Evolutionary conservation across 2,888 invertebrate species (phyloP).

Genomic region (Uloborus plumipes): DNA sequence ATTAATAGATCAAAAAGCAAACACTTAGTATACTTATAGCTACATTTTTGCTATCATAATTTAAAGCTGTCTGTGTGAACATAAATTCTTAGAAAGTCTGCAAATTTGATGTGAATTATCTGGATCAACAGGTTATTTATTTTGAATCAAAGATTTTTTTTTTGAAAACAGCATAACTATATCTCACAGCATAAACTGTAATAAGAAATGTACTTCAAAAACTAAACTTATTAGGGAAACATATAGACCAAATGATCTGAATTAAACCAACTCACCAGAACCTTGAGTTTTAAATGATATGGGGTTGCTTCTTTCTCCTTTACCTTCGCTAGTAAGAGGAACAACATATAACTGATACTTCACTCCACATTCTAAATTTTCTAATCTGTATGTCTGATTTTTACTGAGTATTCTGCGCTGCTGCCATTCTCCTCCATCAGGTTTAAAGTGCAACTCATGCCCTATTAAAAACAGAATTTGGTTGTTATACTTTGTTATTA

Average conservation of each 20-base stretch:
- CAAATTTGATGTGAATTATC: too few relatives aligned
- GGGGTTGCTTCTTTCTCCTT: slow-evolving; percentile 70
- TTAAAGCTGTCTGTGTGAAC: too few relatives aligned
- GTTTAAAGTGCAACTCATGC: slow-evolving; percentile 79
- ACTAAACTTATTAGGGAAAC: background rate
- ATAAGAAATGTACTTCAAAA: background rate
- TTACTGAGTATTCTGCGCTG: slow-evolving; percentile 77
- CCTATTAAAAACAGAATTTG: slow-evolving; percentile 73
- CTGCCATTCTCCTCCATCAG: slow-evolving; percentile 79
- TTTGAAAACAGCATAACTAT: too few relatives aligned
- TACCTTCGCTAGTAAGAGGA: slow-evolving; percentile 81
- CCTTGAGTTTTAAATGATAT: slow-evolving; percentile 72
- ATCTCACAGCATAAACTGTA: too few relatives aligned
- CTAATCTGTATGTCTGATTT: slow-evolving; percentile 77
- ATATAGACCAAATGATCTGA: background rate
- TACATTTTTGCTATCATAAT: too few relatives aligned
- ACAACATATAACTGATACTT: slow-evolving; percentile 93
- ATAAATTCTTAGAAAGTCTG: too few relatives aligned
- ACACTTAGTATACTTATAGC: too few relatives aligned
- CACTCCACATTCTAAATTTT: slow-evolving; percentile 91
- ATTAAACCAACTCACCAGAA: slow-evolving; percentile 69
- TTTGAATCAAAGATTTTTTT: too few relatives aligned
- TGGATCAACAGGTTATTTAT: too few relatives aligned
- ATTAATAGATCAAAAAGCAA: too few relatives aligned
- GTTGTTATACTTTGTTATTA: background rate